Evolutionary conservation across 2,888 invertebrate genomes (phyloP), one percentile per base, ranked within the genome.

Genomic region (Philopedon plagiatum): DNA sequence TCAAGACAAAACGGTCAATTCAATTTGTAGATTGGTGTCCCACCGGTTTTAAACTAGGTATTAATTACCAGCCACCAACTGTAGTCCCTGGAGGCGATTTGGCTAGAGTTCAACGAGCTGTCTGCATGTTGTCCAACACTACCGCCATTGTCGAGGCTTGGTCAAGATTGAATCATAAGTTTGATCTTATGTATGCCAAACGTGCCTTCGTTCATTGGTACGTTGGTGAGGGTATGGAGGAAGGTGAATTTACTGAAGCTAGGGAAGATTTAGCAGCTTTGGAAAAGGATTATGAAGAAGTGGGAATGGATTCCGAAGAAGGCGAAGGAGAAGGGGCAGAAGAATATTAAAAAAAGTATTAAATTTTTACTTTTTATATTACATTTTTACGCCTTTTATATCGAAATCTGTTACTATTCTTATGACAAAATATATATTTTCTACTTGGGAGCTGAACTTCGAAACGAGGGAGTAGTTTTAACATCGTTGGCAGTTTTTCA

Each of bases 41-140:
- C 61, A 94, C 94, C 78, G 94, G 91, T 77, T 91, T 92, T 89
- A 91, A 91, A 86, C 91, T 91, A 74, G 95, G 94, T 84, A 94
- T 94, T 89, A 97, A 97, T 89, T 97, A 97, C 89, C 97, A 96
- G 87, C 95, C 95, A 72, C 95, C 95, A 29, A 95, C 95, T 76
- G 96, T 96, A 26, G 97, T 97, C 61, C 97, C 97, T 11, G 96
- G 96, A 5, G 97, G 97, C 26, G 97, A 97, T 85, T 86, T 96
- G 86, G 97, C 97, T 76, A 97, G 96, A 89, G 97, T 97, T 29
- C 95, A 96, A 86, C 93, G 98, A 81, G 97, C 97, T 77, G 97
- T 98, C 21, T 98, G 98, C 91, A 98, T 98, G 97, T 97, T 98
- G 89, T 96, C 96, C 84, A 98, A 98, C 89, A 98, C 97, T 77